phyloP scores from a whole-genome alignment of 1,140 invertebrate genomes.

The Danaus melanippus region DNA sequence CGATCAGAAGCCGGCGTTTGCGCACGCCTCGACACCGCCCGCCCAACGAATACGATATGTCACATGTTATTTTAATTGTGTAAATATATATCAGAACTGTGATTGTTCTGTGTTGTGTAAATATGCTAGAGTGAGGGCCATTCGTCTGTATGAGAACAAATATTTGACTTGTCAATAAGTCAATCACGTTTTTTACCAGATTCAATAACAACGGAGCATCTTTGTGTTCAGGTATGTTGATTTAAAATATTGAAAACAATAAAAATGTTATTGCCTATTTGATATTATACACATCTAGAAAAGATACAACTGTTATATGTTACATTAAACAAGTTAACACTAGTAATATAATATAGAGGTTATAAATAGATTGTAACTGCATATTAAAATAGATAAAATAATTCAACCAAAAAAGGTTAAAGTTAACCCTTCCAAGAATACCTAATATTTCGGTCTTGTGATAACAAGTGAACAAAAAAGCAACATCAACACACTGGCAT shows the following conservation, averaged over 20 bases:
- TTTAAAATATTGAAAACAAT: neutral
- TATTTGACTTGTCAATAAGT: constrained; percentile 59
- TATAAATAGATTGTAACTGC: too few relatives aligned
- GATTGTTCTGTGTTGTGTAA: constrained; percentile 29
- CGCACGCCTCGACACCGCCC: constrained; percentile 61
- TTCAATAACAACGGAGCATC: constrained; percentile 22
- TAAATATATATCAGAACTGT: constrained; percentile 9
- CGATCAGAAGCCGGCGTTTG: constrained; percentile 45
- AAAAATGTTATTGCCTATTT: too few relatives aligned
- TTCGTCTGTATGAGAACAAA: constrained; percentile 35
- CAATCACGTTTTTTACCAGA: constrained; percentile 40
- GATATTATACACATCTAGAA: too few relatives aligned
- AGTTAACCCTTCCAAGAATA: constrained; percentile 30
- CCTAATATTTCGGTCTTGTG: constrained; percentile 30
- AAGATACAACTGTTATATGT: too few relatives aligned
- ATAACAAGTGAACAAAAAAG: constrained; percentile 54
- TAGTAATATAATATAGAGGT: too few relatives aligned
- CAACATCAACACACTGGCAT: constrained; percentile 43
- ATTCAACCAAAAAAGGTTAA: constrained; percentile 8
- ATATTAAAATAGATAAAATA: too few relatives aligned
- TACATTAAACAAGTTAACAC: too few relatives aligned
- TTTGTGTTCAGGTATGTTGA: constrained; percentile 15
- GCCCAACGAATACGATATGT: constrained; percentile 32
- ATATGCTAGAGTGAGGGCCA: constrained; percentile 32
- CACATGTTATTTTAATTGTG: constrained; percentile 9